A percentile compares a stretch with the other conserved stretches of the same genome.
These are phyloP conservation scores for Nymphalis polychloros DNA, from an alignment of 2,888 invertebrate genomes.

Conservation along the genomic window DNA sequence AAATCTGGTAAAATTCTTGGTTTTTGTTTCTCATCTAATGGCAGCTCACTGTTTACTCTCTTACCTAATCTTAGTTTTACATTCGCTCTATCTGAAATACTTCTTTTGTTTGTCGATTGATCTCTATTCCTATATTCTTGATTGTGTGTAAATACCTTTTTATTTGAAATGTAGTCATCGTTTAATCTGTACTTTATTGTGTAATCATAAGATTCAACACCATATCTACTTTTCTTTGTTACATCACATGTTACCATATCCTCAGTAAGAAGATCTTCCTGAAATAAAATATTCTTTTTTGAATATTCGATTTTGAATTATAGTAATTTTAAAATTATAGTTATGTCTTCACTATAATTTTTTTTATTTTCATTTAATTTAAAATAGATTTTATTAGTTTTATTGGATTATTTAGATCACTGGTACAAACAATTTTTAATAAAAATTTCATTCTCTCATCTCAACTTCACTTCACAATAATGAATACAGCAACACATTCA, in stretches of 20 bases:
- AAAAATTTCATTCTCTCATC: not conserved
- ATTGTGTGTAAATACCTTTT: conserved; percentile 63
- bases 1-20: conserved; percentile 83
- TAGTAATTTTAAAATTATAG: not conserved
- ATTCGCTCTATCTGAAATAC: conserved; percentile 81
- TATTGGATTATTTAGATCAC: not conserved
- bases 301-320: conserved; percentile 6
- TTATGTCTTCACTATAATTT: not conserved
- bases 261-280: conserved; percentile 90
- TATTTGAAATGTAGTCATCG: conserved; percentile 64
- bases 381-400: not conserved
- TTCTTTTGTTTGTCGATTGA: conserved; percentile 79
- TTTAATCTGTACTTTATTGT: conserved; percentile 84
- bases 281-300: conserved; percentile 60
- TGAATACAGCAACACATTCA: not conserved
- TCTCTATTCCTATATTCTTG: conserved; percentile 50
- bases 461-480: not conserved
- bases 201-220: conserved; percentile 90
- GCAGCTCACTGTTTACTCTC: conserved; percentile 67
- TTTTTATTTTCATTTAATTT: not conserved
- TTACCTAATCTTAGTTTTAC: conserved; percentile 81
- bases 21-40: conserved; percentile 76
- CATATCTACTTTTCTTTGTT: conserved; percentile 83
- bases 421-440: too few species aligned
- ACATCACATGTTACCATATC: conserved; percentile 90